Conservation (phyloP, 2,113 vertebrate genomes). For the Notarius lentiginosus region DNA sequence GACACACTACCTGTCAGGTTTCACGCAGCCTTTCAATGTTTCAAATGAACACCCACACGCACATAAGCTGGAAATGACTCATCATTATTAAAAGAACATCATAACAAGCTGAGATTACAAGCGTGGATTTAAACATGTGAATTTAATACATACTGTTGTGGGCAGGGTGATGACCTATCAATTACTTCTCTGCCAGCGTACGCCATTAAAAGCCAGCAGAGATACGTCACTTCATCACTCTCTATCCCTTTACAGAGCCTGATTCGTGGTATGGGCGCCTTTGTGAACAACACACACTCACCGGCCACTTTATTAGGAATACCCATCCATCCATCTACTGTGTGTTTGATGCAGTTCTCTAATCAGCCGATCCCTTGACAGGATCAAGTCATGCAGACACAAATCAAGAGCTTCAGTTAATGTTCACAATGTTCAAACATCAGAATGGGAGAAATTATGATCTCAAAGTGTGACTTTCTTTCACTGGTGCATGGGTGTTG, state of each 20-base stretch:
- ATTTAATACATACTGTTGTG: neutral
- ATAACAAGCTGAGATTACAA: neutral
- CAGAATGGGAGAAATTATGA: too few relatives aligned
- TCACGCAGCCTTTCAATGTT: neutral
- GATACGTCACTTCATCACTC: neutral
- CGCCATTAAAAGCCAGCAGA: slow-evolving; percentile 10
- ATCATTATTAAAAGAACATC: neutral
- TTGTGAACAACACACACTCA: slow-evolving; percentile 29
- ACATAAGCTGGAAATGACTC: neutral
- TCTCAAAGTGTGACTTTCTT: too few relatives aligned
- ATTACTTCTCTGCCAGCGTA: neutral
- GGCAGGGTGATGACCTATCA: neutral
- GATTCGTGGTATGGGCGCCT: slow-evolving; percentile 30
- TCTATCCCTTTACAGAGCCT: slow-evolving; percentile 23
- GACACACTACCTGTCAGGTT: neutral
- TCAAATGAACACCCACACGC: neutral
- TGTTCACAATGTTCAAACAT: too few relatives aligned
- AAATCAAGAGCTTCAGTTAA: too few relatives aligned
- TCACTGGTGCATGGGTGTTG: too few relatives aligned
- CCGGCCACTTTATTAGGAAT: too few relatives aligned
- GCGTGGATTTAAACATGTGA: neutral
- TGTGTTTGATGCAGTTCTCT: too few relatives aligned
- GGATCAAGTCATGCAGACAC: too few relatives aligned
- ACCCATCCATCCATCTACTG: too few relatives aligned
- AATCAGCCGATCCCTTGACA: too few relatives aligned